phyloP scores from a whole-genome alignment of 2,113 vertebrate species.

The Leucosticte australis region DNA sequence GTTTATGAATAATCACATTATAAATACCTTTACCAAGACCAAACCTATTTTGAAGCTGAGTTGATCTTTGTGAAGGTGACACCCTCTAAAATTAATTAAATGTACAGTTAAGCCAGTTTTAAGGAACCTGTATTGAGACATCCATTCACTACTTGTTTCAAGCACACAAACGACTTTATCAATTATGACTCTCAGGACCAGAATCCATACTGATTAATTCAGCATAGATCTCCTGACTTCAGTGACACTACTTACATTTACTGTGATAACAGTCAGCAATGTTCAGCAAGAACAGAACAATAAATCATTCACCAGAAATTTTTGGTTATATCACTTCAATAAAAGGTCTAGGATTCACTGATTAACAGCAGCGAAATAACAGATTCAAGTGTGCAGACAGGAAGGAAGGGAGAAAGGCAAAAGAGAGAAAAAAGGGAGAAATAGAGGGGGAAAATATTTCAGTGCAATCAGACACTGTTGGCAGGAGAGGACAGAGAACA shows the following conservation, averaged over 20 bases:
- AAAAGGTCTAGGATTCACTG: not conserved
- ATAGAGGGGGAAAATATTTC: not conserved
- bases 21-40: not conserved
- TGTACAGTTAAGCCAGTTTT: not conserved
- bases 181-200: not conserved
- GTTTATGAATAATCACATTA: not conserved
- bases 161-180: not conserved
- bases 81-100: not conserved
- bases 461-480: not conserved
- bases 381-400: not conserved
- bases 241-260: conserved; percentile 17
- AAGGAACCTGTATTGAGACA: not conserved
- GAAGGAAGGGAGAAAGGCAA: not conserved
- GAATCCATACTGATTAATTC: conserved; percentile 40
- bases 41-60: not conserved
- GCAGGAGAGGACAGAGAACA: not conserved
- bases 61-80: not conserved
- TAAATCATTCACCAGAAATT: not conserved
- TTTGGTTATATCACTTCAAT: not conserved
- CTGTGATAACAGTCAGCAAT: not conserved
- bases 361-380: not conserved
- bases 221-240: conserved; percentile 22
- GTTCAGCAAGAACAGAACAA: not conserved
- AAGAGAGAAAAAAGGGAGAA: not conserved
- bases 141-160: not conserved